phyloP scores from a whole-genome alignment of 2,113 vertebrate species.

The Typhlomys cinereus region DNA sequence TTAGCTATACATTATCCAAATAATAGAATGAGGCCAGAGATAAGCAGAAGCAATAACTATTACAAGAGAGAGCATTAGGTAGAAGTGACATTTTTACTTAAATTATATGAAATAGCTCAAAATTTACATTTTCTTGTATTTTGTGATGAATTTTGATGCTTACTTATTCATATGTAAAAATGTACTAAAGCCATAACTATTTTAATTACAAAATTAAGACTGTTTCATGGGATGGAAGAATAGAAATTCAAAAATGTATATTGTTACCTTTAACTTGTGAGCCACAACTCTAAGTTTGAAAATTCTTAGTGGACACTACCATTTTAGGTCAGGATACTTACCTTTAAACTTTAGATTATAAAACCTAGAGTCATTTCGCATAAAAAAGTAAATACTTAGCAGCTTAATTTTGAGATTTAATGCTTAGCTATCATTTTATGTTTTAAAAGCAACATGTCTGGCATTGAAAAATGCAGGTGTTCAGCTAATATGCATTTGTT shows the following conservation, averaged over 20 bases:
- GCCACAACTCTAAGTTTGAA: background rate
- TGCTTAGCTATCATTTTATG: background rate
- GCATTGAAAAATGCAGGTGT: background rate
- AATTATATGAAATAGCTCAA: background rate
- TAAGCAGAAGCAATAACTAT: background rate
- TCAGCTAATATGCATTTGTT: constrained; percentile 28
- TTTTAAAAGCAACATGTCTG: constrained; percentile 3
- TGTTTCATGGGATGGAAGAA: background rate
- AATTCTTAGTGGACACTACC: background rate
- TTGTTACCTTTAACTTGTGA: background rate
- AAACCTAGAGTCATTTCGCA: background rate
- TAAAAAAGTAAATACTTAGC: background rate
- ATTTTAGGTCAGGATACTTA: background rate
- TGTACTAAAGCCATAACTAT: background rate
- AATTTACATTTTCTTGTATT: background rate
- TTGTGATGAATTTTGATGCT: background rate
- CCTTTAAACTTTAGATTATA: background rate
- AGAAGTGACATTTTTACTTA: background rate
- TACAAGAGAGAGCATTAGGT: background rate
- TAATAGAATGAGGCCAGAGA: background rate
- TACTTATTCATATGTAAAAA: background rate
- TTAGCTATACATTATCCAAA: background rate
- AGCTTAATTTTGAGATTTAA: background rate
- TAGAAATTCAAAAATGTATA: background rate
- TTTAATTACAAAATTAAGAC: background rate